Conservation (phyloP, 1,140 invertebrate genomes). For the Archivesica marissinica region DNA sequence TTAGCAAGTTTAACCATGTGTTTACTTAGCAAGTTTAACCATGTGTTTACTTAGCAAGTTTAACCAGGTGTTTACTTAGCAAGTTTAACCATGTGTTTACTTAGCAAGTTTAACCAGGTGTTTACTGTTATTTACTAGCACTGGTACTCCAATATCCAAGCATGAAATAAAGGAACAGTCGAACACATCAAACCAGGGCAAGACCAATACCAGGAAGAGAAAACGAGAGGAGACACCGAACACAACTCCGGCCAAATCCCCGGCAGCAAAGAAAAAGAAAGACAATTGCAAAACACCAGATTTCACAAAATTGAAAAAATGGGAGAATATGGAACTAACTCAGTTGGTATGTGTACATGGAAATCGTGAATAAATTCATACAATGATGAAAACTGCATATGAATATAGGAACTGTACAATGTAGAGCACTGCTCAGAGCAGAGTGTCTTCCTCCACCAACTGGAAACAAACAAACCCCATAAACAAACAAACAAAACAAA, state of each 20-base stretch:
- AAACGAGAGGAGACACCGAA: conserved; percentile 16
- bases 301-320: conserved; percentile 6
- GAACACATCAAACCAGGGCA: neutral
- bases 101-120: too few relatives aligned
- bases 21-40: too few relatives aligned
- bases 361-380: neutral
- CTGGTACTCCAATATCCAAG: neutral
- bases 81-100: too few relatives aligned
- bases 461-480: too few relatives aligned
- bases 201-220: neutral
- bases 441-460: too few relatives aligned
- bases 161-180: too few relatives aligned
- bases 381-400: neutral
- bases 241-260: neutral
- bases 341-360: neutral
- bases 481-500: too few relatives aligned
- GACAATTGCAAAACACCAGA: neutral
- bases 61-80: too few relatives aligned
- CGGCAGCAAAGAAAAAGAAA: conserved; percentile 42
- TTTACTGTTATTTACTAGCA: neutral
- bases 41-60: too few relatives aligned
- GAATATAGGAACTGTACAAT: too few relatives aligned
- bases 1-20: too few relatives aligned
- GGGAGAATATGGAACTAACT: neutral
- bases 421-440: too few relatives aligned